Evolutionary conservation across 2,113 vertebrate genomes (phyloP).

Genomic region (Cichladusa arquata): DNA sequence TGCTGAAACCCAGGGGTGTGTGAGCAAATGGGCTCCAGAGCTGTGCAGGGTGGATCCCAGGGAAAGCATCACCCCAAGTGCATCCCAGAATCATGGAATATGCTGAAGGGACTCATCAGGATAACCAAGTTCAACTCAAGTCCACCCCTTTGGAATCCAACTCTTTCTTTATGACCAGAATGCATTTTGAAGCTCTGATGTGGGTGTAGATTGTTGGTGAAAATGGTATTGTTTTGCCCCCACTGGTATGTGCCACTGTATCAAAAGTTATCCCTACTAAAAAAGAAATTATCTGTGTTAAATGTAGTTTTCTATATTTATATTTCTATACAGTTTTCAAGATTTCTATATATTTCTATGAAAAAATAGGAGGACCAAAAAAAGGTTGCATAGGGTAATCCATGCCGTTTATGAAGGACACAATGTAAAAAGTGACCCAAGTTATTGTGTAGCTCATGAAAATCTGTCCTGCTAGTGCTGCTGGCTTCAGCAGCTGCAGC

Average conservation of each 20-base stretch:
- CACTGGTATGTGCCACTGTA: fast-evolving
- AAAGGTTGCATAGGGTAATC: neutral
- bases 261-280: neutral
- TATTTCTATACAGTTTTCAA: no score
- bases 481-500: neutral
- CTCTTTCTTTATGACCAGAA: neutral
- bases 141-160: neutral
- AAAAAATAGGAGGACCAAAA: neutral
- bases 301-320: neutral
- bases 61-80: fast-evolving
- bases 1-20: neutral
- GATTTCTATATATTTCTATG: no score
- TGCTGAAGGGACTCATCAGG: neutral
- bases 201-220: neutral
- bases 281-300: neutral
- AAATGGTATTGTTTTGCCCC: neutral
- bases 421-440: neutral
- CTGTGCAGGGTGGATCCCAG: fast-evolving
- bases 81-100: neutral
- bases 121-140: neutral
- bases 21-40: fast-evolving
- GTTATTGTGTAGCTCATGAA: neutral
- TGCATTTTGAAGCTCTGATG: neutral
- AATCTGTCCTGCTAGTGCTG: neutral
- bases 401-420: neutral